Base-by-base conservation (phyloP, 2,113 vertebrate species). In the Struthio camelus region DNA sequence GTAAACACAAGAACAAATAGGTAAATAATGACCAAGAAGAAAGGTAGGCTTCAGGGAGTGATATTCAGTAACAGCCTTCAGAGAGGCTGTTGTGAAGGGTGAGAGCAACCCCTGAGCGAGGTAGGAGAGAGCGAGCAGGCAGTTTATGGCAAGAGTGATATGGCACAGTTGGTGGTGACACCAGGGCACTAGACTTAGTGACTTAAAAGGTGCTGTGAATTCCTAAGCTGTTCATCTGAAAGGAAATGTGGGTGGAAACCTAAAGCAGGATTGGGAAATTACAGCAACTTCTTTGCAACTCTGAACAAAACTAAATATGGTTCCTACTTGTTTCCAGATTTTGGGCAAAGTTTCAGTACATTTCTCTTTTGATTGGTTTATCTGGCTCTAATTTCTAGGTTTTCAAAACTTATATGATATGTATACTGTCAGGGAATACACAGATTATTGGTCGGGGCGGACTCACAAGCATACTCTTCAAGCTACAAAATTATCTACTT, bases 1-100 rank as follows among this genome's bases (percentile, higher is more conserved):
- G 77, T 89, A 94, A 96, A 84, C 77, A 79, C 14, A 19, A 76
- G 85, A 93, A 67, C 69, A 90, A 92, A 90, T 51, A 81, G 32
- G 83, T 51, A 86, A 90, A 89, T 81, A 71, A 81, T 56, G 54
- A 54, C 80, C 56, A 28, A 90, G 87, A 70, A 69, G 85, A 90
- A 79, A 65, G 77, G 81, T 75, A 70, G 77, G 76, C 83, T 62
- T 80, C 53, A 75, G 64, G 73, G 82, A 50, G 16, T 65, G 34
- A 62, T 73, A 50, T 14, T 85, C 59, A 9, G 1, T 44, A 81
- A 62, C 10, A 36, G 6, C 54, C 79, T 80, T 93, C 17, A 46
- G 54, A 40, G 23, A 34, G 30, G n/a, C 40, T 19, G 1, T 44
- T 58, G 71, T 53, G 90, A 70, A 59, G 59, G 75, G 54, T 56